A percentile compares a stretch with the other conserved stretches of the same genome.
These are phyloP conservation scores for Acipenser ruthenus DNA, from an alignment of 2,797 vertebrate species.

Conservation along the genomic window DNA sequence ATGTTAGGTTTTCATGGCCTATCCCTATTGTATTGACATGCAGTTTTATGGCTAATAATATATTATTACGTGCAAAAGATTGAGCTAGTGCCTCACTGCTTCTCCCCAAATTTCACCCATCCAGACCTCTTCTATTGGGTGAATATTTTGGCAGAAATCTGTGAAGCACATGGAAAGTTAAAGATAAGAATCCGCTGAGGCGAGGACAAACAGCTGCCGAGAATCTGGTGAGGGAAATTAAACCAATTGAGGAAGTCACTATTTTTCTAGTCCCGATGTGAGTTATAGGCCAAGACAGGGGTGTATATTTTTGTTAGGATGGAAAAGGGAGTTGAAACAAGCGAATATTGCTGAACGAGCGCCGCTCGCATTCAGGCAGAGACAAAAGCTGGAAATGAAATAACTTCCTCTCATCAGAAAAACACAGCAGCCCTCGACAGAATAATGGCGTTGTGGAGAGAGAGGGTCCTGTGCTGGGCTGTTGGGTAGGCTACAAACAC, in stretches of 20 bases:
- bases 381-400: conserved; percentile 99
- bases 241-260: conserved; percentile 98
- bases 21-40: no score
- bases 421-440: conserved; percentile 81
- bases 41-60: no score
- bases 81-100: conserved; percentile 15
- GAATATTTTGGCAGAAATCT: conserved; percentile 65
- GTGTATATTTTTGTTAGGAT: conserved; percentile 97
- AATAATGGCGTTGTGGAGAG: conserved; percentile 85
- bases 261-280: conserved; percentile 88
- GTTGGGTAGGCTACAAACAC: conserved; percentile 54
- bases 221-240: conserved; percentile 75
- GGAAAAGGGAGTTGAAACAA: conserved; percentile 80
- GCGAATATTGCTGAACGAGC: conserved; percentile 98
- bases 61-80: conserved; percentile 5
- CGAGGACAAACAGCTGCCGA: conserved; percentile 75
- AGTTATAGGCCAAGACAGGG: conserved; percentile 80
- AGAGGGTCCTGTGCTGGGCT: conserved; percentile 43
- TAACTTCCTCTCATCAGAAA: conserved; percentile 89
- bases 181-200: conserved; percentile 77
- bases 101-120: conserved; percentile 28
- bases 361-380: conserved; percentile 83
- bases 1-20: not conserved
- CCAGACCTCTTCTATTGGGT: conserved; percentile 23
- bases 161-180: conserved; percentile 69